These are phyloP conservation scores for Phasia obesa DNA, from an alignment of 2,888 invertebrate genomes.

Conservation along the genomic window DNA sequence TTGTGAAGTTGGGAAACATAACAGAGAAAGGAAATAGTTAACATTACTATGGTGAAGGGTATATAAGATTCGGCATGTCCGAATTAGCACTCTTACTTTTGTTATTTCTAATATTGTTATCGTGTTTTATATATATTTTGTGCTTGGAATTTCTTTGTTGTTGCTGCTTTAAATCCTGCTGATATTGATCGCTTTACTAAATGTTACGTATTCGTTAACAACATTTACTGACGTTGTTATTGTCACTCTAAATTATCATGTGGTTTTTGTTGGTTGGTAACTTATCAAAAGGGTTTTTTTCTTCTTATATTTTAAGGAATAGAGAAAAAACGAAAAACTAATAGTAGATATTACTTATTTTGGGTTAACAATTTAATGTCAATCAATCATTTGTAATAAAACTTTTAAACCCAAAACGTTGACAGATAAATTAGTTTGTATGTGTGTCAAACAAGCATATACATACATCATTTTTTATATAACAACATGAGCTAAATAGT, in stretches of 20 bases:
- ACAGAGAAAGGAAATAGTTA: too few relatives aligned
- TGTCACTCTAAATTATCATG: conserved; percentile 61
- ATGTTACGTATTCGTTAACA: conserved; percentile 48
- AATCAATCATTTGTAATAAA: conserved; percentile 52
- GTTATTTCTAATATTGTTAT: too few relatives aligned
- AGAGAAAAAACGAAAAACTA: neutral
- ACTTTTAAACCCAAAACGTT: neutral
- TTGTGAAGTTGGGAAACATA: too few relatives aligned
- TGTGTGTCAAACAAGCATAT: neutral
- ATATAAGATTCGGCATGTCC: too few relatives aligned
- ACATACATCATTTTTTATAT: neutral
- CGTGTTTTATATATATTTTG: too few relatives aligned
- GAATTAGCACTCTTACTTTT: too few relatives aligned
- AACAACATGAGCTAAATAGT: neutral
- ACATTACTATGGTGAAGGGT: too few relatives aligned
- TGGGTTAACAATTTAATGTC: conserved; percentile 31
- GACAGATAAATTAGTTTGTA: neutral
- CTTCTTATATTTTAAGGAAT: neutral
- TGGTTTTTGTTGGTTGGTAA: conserved; percentile 12
- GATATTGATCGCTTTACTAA: neutral
- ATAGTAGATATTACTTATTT: conserved; percentile 11
- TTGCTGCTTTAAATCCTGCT: neutral
- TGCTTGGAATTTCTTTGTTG: neutral
- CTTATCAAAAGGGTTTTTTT: neutral
- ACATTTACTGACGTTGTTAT: conserved; percentile 15